Percentiles rank a stretch among this genome's conserved stretches.
Conservation (phyloP, 2,797 vertebrate genomes). For the Picus viridis region DNA sequence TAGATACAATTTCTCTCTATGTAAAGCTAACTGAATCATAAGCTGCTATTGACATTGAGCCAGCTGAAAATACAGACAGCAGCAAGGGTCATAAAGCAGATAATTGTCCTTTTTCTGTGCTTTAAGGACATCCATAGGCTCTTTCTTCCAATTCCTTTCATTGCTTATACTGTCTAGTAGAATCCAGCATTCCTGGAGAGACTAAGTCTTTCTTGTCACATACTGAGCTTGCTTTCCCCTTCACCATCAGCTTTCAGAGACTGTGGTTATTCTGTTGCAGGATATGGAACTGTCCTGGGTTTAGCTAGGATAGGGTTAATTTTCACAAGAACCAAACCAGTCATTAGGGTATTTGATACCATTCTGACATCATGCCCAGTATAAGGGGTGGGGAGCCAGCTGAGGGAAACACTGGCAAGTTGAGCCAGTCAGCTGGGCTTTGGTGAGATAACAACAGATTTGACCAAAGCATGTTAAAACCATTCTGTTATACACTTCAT, state of each 20-base stretch:
- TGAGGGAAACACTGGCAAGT: no score
- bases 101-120: slow-evolving; percentile 28
- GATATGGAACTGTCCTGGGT: not conserved
- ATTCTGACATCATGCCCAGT: no score
- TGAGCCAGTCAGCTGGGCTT: no score
- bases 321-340: no score
- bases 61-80: slow-evolving; percentile 48
- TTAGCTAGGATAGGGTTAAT: no score
- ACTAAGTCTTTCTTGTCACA: not conserved
- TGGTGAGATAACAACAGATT: no score
- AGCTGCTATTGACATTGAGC: slow-evolving; percentile 31
- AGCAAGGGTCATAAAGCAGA: slow-evolving; percentile 27
- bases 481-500: no score
- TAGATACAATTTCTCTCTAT: not conserved
- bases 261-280: not conserved
- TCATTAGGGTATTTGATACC: no score
- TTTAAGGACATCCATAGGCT: not conserved
- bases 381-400: no score
- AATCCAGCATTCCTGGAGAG: not conserved
- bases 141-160: slow-evolving; percentile 46
- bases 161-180: slow-evolving; percentile 55
- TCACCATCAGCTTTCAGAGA: not conserved
- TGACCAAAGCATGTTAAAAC: no score
- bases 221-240: not conserved
- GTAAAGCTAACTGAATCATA: slow-evolving; percentile 35